Percentiles rank a stretch among this genome's conserved stretches.
Evolutionary conservation across 1,140 invertebrate species (phyloP).

Genomic region (Apis dorsata): DNA sequence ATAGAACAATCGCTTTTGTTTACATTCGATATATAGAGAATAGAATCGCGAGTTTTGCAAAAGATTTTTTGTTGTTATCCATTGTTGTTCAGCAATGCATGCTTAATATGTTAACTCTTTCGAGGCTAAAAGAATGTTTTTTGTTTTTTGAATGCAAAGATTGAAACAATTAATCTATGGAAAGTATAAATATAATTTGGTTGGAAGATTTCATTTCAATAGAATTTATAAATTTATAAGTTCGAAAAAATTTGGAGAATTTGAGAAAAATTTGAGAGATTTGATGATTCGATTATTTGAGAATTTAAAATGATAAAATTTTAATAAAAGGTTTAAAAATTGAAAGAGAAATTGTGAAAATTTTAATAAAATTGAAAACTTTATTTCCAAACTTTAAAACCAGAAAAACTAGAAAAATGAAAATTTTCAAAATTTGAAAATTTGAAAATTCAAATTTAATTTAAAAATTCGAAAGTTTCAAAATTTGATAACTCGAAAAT

Average conservation of each 20-base stretch:
- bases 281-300: too few species aligned
- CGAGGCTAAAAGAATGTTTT: too few species aligned
- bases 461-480: not conserved
- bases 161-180: too few species aligned
- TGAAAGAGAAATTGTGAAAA: not conserved
- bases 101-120: not conserved
- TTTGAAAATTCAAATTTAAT: not conserved
- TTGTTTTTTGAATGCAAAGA: too few species aligned
- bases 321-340: not conserved
- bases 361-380: not conserved
- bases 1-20: not conserved
- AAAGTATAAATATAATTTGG: too few species aligned
- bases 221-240: too few species aligned
- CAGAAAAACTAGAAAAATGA: not conserved
- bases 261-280: too few species aligned
- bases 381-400: not conserved
- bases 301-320: not conserved
- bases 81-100: not conserved
- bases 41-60: not conserved
- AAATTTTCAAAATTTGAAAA: not conserved
- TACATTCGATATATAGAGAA: conserved; percentile 4
- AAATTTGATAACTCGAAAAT: not conserved
- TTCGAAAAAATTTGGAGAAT: too few species aligned
- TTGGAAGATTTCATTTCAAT: too few species aligned
- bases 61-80: not conserved